Evolutionary conservation across 1,140 invertebrate species (phyloP).

Genomic region (Drosophila sp.): DNA sequence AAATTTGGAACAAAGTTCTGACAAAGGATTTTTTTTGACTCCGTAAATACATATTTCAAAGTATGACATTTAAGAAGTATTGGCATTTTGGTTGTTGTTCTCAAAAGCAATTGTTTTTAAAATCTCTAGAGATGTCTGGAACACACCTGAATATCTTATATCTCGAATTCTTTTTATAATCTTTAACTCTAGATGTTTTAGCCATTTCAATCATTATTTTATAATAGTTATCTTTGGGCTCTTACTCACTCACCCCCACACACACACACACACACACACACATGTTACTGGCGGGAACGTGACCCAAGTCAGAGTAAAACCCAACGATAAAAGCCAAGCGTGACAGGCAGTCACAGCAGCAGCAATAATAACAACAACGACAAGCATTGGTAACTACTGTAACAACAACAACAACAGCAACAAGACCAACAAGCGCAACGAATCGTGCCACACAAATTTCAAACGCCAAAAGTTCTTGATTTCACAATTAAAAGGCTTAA

Average conservation of each 20-base stretch:
- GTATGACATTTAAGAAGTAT: too few relatives aligned
- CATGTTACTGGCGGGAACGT: slow-evolving; percentile 51
- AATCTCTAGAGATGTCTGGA: too few relatives aligned
- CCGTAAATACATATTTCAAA: too few relatives aligned
- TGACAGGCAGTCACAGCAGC: slow-evolving; percentile 48
- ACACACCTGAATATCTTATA: too few relatives aligned
- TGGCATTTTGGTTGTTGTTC: too few relatives aligned
- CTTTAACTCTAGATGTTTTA: background rate
- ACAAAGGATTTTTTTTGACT: too few relatives aligned
- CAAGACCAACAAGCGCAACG: slow-evolving; percentile 26
- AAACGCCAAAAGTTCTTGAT: slow-evolving; percentile 62
- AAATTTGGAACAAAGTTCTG: too few relatives aligned
- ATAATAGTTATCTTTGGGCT: slow-evolving; percentile 9
- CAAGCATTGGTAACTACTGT: slow-evolving; percentile 8
- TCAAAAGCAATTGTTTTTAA: too few relatives aligned
- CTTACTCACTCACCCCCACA: slow-evolving; percentile 35
- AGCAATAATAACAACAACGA: slow-evolving; percentile 16
- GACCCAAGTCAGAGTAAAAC: slow-evolving; percentile 45
- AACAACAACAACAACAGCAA: slow-evolving; percentile 14
- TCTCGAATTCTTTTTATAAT: too few relatives aligned
- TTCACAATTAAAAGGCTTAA: slow-evolving; percentile 78
- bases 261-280: slow-evolving; percentile 5
- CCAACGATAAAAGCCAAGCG: slow-evolving; percentile 50
- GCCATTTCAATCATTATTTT: background rate
- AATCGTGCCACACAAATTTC: slow-evolving; percentile 61